These are phyloP conservation scores for Eupithecia subumbrata DNA, from an alignment of 2,888 invertebrate species.

Conservation along the genomic window DNA sequence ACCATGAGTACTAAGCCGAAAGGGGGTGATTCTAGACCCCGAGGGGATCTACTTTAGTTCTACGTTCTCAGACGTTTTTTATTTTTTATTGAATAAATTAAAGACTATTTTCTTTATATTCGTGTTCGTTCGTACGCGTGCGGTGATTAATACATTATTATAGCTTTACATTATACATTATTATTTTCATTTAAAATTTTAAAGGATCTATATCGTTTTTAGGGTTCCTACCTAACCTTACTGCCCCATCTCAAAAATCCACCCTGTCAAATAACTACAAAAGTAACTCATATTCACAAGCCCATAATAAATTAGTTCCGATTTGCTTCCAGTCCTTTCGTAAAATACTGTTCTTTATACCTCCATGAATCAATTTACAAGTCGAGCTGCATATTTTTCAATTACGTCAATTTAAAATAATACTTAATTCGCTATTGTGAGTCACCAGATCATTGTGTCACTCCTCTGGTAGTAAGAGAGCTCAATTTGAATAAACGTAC, in stretches of 20 bases:
- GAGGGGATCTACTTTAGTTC: no score
- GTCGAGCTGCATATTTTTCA: slow-evolving; percentile 83
- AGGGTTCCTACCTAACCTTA: no score
- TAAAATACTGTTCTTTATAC: slow-evolving; percentile 1
- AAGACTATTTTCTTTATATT: neutral
- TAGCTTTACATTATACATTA: no score
- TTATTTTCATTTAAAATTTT: neutral
- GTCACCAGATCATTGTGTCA: slow-evolving; percentile 81
- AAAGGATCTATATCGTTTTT: no score
- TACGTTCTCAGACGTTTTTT: neutral
- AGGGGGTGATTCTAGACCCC: neutral
- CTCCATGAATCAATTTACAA: slow-evolving; percentile 80
- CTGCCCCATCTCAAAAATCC: neutral
- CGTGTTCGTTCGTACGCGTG: neutral
- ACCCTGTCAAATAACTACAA: neutral
- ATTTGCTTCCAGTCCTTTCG: neutral
- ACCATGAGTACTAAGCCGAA: neutral
- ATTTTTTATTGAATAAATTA: neutral
- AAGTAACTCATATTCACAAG: neutral
- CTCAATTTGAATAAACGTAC: neutral
- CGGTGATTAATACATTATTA: no score
- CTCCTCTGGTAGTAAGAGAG: slow-evolving; percentile 51
- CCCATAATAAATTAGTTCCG: neutral
- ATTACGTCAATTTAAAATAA: slow-evolving; percentile 84
- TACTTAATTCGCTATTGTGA: slow-evolving; percentile 84